Evolutionary conservation across 2,888 invertebrate genomes (phyloP), one percentile per base, ranked within the genome.

Genomic region (Pocota personata): DNA sequence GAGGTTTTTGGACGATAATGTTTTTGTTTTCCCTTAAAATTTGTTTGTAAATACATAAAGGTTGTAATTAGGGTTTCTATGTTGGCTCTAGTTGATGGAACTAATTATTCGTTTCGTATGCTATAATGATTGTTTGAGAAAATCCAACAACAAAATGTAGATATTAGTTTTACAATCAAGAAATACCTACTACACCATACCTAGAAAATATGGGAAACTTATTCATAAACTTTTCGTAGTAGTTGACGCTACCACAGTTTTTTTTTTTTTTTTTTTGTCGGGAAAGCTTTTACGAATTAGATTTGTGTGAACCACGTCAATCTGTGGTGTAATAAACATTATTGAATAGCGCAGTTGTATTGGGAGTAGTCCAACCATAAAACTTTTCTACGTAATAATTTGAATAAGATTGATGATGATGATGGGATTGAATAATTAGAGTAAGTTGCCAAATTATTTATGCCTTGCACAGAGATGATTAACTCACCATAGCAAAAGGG

Each of bases 201-300:
- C 12, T 40, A 21, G 4, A 40, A 55, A 24, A 35, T 21, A 5
- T 14, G 19, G 27, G 50, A 1, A 10, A 21, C n/a, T 12, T 37
- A 50, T 7, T 32, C n/a, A 1, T 14, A 24, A 48, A 8, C 0
- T 14, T 21, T 50, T 72, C 27, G 35, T 7, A 37, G 50, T 50
- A 30, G 60, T 24, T 60, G 60, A 50, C 60, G 73, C 40, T 60
- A 62, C 5, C 40, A 19, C 60, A 21, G 50, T 37, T 30, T 14
- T 21, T 40, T 24, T 16, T 35, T 46, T 2, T n/a, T 60, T 37
- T 30, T 14, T 21, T 40, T 24, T 16, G 46, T 46, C 4, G 19
- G 4, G 32, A 30, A 67, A 67, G 66, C 66, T 66, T 76, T 76
- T 37, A 43, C 32, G 32, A 75, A 57, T n/a, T 32, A 16, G 27